These are phyloP conservation scores for Gasterosteus nipponicus DNA, from an alignment of 2,113 vertebrate species.

Conservation along the genomic window DNA sequence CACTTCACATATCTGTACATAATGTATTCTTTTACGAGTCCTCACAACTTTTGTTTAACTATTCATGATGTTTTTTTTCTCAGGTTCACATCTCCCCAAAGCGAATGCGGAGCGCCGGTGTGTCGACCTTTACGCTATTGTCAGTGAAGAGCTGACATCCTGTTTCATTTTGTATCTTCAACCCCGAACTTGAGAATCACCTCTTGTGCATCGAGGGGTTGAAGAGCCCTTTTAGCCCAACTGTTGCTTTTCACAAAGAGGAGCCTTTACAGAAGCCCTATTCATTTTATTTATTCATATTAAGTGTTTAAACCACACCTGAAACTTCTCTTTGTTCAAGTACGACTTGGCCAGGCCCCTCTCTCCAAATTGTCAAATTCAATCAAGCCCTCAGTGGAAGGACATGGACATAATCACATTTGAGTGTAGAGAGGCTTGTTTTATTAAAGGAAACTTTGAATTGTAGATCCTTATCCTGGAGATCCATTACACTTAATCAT, in stretches of 20 bases:
- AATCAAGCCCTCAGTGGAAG: conserved; percentile 14
- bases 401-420: not conserved
- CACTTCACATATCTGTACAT: not conserved
- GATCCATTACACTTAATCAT: conserved; percentile 9
- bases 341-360: not conserved
- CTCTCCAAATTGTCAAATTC: conserved; percentile 14
- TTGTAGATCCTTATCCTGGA: not conserved
- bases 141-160: not conserved
- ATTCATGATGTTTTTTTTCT: not conserved
- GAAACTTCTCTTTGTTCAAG: conserved; percentile 11
- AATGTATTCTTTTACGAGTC: not conserved
- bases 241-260: not conserved
- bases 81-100: not conserved
- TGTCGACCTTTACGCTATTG: not conserved
- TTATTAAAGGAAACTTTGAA: conserved; percentile 12
- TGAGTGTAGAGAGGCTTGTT: not conserved
- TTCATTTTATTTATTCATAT: conserved; percentile 43
- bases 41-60: not conserved
- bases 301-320: conserved; percentile 16
- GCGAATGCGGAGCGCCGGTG: not conserved
- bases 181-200: conserved; percentile 1
- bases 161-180: conserved; percentile 15
- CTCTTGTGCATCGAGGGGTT: not conserved
- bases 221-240: conserved; percentile 24
- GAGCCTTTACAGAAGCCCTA: conserved; percentile 26